Percentiles rank a stretch among this genome's conserved stretches.
These are phyloP conservation scores for Arctia plantaginis DNA, from an alignment of 2,888 invertebrate genomes.

Conservation along the genomic window DNA sequence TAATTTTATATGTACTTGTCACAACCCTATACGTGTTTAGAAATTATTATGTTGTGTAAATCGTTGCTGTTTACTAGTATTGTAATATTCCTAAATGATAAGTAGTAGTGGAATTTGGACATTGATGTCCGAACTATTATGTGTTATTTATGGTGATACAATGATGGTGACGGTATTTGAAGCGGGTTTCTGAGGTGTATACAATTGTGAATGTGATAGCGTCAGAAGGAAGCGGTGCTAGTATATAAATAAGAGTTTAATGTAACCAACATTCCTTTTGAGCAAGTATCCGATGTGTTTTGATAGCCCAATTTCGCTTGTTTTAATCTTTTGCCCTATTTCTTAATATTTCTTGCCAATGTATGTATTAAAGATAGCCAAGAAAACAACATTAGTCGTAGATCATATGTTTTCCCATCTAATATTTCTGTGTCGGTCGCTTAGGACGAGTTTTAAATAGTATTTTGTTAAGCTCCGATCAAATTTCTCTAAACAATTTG, in stretches of 20 bases:
- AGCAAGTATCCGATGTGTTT: conserved; percentile 38
- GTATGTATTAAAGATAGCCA: conserved; percentile 39
- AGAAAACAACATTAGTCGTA: not conserved
- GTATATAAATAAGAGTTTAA: conserved; percentile 64
- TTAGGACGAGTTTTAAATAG: conserved; percentile 9
- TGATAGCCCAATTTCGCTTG: conserved; percentile 49
- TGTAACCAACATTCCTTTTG: conserved; percentile 67
- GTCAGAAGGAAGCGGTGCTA: conserved; percentile 70
- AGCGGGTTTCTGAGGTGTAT: conserved; percentile 17
- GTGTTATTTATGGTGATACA: conserved; percentile 11
- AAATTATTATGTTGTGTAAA: not conserved
- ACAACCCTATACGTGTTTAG: conserved; percentile 7
- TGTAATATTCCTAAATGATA: conserved; percentile 4
- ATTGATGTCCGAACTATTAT: conserved; percentile 2
- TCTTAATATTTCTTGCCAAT: conserved; percentile 71
- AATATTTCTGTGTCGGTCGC: conserved; percentile 43
- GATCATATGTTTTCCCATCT: conserved; percentile 25
- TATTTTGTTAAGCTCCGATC: conserved; percentile 7
- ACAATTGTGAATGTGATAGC: conserved; percentile 62
- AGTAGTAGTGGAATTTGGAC: conserved; percentile 1
- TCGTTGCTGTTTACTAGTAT: not conserved
- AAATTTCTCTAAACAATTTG: conserved; percentile 26
- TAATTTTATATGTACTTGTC: conserved; percentile 2
- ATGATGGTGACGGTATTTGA: conserved; percentile 1
- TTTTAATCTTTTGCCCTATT: conserved; percentile 64